Evolutionary conservation across 2,888 invertebrate genomes (phyloP).

Genomic region (Cosmia pyralina): DNA sequence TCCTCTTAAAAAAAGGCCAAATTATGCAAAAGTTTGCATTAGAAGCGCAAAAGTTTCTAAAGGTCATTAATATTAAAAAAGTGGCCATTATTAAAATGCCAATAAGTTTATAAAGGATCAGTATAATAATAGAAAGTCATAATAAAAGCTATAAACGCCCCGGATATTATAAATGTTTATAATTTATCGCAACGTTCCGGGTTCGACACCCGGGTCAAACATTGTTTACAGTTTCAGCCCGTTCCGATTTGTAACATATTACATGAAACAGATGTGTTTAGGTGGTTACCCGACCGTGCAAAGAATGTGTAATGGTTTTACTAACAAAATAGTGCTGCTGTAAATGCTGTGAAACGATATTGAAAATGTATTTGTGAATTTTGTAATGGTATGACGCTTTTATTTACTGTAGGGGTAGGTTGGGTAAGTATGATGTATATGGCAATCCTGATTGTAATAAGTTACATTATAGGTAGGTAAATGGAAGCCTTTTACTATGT

Average conservation of each 20-base stretch:
- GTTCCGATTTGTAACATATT: constrained; percentile 50
- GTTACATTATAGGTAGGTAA: neutral
- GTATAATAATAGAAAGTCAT: neutral
- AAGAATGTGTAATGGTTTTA: constrained; percentile 45
- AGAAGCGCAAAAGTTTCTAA: too few relatives aligned
- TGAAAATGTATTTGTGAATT: constrained; percentile 13
- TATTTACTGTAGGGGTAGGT: neutral
- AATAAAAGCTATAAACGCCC: constrained; percentile 23
- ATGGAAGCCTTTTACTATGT: neutral
- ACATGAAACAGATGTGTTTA: constrained; percentile 57
- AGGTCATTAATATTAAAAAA: too few relatives aligned
- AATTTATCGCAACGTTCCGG: constrained; percentile 57
- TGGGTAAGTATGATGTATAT: too few relatives aligned
- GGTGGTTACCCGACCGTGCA: constrained; percentile 29
- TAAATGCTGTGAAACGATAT: constrained; percentile 21
- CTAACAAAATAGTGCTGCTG: constrained; percentile 14
- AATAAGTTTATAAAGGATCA: too few relatives aligned
- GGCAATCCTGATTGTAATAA: neutral
- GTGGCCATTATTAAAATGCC: too few relatives aligned
- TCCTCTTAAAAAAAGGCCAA: too few relatives aligned
- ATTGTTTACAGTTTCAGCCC: constrained; percentile 60
- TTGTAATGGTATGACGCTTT: neutral
- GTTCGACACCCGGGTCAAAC: constrained; percentile 60
- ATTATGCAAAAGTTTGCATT: too few relatives aligned
- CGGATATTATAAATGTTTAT: constrained; percentile 50